Base-by-base conservation (phyloP, 1,140 invertebrate genomes). In the Hermatobates lingyangjiaoensis region DNA sequence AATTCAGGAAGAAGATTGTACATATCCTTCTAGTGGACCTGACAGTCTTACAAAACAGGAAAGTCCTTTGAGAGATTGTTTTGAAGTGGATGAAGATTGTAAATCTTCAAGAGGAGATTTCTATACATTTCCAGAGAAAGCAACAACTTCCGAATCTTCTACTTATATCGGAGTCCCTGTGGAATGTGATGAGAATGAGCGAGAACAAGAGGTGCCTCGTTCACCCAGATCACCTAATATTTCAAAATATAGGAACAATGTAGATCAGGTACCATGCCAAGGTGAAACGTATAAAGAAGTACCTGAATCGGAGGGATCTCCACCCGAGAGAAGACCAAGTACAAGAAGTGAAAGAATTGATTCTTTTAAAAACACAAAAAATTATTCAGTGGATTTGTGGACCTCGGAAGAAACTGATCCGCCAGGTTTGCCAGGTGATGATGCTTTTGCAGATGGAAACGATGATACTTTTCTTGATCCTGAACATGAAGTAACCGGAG, bases 351-450 rank as follows among this genome's bases (percentile, higher is more conserved):
- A 62, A 52, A 54, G 61, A 12, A 54, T 62, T 15, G 61, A 62
- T 50, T 62, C 61, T 1, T 62, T 62, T 39, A 62, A 62, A 51
- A 62, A 62, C 27, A 57, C 58, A 21, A 62, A 62, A 54, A 62
- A 59, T 51, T 62, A 60, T 48, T 61, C 60, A 24, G 60, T 62
- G 45, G 61, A 62, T 49, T 56, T 61, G 24, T 62, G 59, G 61
- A 59, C 60, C 26, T 61, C 61, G 1, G 60, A 61, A 50, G 61
- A 61, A 51, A 53, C 55, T 21, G 60, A 62, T n/a, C 48, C 46
- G 1, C 55, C 48, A 23, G 51, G 53, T 49, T 42, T 58, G 26
- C 57, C 57, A 5, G 53, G 54, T 24, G 60, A 61, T 53, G 60
- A 60, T 21, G 57, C 58, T 10, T 61, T 61, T 54, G 45, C 42